phyloP scores from a whole-genome alignment of 2,113 vertebrate genomes.

The Archilochus colubris region DNA sequence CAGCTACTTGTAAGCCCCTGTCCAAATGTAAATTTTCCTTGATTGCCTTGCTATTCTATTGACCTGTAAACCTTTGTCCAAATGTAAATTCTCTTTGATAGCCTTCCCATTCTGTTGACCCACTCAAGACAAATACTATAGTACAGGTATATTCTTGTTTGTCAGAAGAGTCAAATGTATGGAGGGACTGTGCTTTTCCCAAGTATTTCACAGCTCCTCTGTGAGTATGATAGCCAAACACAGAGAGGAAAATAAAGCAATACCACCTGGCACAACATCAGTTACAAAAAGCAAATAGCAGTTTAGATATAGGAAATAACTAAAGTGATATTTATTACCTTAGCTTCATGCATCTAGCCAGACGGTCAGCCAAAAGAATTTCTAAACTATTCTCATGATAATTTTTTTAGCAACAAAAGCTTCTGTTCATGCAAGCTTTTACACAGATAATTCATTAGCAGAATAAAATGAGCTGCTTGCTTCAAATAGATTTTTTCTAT shows the following conservation, averaged over 20 bases:
- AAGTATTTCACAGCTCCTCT: not conserved
- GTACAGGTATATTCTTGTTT: not conserved
- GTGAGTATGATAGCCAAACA: not conserved
- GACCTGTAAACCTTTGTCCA: not conserved
- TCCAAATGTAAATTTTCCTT: conserved; percentile 18
- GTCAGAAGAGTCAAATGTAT: not conserved
- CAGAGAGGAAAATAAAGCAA: not conserved
- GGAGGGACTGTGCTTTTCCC: not conserved
- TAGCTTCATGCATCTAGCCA: not conserved
- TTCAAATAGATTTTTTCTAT: conserved; percentile 26
- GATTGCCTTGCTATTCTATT: not conserved
- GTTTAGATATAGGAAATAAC: not conserved
- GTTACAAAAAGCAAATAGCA: not conserved
- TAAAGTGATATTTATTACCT: not conserved
- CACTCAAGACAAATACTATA: not conserved
- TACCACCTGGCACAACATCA: not conserved
- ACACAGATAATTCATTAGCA: conserved; percentile 11
- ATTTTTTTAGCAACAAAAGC: not conserved
- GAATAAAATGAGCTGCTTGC: conserved; percentile 25
- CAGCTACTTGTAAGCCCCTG: not conserved
- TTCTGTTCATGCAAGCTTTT: not conserved
- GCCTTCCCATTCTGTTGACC: not conserved
- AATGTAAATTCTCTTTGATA: conserved; percentile 19
- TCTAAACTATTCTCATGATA: not conserved
- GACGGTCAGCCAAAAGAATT: not conserved